These are phyloP conservation scores for Irena cyanogastra DNA, from an alignment of 2,113 vertebrate species.

Conservation along the genomic window DNA sequence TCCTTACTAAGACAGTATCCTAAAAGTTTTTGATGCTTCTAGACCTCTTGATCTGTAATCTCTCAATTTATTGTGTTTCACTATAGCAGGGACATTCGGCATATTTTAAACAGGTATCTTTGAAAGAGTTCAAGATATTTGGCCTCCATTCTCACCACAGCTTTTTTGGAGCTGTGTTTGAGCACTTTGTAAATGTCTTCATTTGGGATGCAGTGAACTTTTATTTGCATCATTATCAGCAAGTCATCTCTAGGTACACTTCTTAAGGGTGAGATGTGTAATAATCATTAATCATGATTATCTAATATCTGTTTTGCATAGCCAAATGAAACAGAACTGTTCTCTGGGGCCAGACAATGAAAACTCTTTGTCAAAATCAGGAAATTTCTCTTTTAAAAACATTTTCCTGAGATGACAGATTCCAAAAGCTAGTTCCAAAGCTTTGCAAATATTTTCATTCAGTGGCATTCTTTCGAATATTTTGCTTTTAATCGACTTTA, in stretches of 20 bases:
- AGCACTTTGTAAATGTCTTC: not conserved
- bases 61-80: not conserved
- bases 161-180: not conserved
- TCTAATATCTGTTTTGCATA: not conserved
- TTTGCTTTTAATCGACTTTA: not conserved
- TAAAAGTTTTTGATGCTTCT: not conserved
- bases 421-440: not conserved
- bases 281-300: not conserved
- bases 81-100: not conserved
- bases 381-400: not conserved
- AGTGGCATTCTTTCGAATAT: fast-evolving
- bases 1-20: not conserved
- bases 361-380: not conserved
- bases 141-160: not conserved
- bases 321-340: not conserved
- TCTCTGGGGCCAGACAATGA: not conserved
- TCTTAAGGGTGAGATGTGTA: not conserved
- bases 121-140: not conserved
- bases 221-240: not conserved
- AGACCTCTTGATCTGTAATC: not conserved
- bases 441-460: not conserved
- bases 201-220: not conserved
- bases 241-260: not conserved
- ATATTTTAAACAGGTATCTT: not conserved
- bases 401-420: not conserved